Evolutionary conservation across 1,140 invertebrate genomes (phyloP).

Genomic region (Diachasmimorpha longicaudata): DNA sequence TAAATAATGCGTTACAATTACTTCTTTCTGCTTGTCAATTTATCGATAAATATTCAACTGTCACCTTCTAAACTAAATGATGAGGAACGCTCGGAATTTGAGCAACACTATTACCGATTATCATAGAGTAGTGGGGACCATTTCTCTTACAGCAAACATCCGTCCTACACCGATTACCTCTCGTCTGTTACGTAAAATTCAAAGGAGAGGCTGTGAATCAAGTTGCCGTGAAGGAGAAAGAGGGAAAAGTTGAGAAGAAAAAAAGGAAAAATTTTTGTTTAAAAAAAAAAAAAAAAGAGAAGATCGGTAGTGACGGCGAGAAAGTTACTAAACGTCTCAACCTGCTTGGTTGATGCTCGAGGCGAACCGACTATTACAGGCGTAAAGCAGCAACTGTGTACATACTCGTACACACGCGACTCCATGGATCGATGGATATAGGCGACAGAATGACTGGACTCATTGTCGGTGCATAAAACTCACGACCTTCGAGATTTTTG

Average conservation of each 20-base stretch:
- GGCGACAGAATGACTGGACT: constrained; percentile 25
- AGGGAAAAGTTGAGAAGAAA: constrained; percentile 13
- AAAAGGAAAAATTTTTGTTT: neutral
- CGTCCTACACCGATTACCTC: constrained; percentile 19
- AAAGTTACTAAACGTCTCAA: constrained; percentile 31
- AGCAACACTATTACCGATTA: constrained; percentile 17
- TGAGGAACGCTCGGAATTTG: constrained; percentile 23
- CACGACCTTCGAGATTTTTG: neutral
- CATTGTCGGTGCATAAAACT: neutral
- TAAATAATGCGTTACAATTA: neutral
- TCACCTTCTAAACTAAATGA: neutral
- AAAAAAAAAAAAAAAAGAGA: constrained; percentile 20
- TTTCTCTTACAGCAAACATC: constrained; percentile 28
- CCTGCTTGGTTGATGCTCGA: constrained; percentile 13
- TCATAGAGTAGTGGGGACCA: constrained; percentile 13
- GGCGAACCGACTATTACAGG: constrained; percentile 16
- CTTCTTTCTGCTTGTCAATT: neutral
- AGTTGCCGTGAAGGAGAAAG: constrained; percentile 17
- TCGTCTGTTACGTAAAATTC: constrained; percentile 21
- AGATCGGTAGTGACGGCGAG: constrained; percentile 22
- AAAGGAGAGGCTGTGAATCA: constrained; percentile 1
- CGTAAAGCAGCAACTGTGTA: neutral
- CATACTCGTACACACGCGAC: neutral
- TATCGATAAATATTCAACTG: neutral
- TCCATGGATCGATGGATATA: constrained; percentile 26